Base-by-base conservation (phyloP, 2,113 vertebrate species). In the Carettochelys insculpta region DNA sequence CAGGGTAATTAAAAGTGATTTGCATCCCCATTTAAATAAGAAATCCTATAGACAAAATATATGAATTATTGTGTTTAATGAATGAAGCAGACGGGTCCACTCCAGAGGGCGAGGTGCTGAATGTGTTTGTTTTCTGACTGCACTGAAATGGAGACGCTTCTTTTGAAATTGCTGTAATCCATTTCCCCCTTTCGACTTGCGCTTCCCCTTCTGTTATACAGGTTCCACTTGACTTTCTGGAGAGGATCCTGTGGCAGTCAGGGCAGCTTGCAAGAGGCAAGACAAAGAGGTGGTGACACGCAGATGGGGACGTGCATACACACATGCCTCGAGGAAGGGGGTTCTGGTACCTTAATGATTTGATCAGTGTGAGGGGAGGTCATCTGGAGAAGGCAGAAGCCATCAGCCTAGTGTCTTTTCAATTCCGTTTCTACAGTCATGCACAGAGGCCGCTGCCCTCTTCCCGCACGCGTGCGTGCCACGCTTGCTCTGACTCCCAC, bases 11-110 rank as follows among this genome's bases (percentile, higher is more conserved):
- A 41, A 79, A 84, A 75, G n/a, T 20, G 17, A 88, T 29, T 78
- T 61, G 52, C 78, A 77, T 38, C 25, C 76, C 77, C 58, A 43
- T 9, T 90, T 82, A 82, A 24, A 92, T 77, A 38, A 78, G 79
- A 92, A 77, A 86, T 1, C 51, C n/a, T 6, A 54, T 34, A 90
- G 20, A 19, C 90, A 54, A 96, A 92, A 87, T 4, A 93, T 89
- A 86, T 12, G 1, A 79, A 50, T 79, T 71, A 61, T 65, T 58
- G 83, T 20, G 58, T 83, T 92, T 45, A 77, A 27, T 65, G 53
- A 43, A 48, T 2, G n/a, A 65, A 81, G 80, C 43, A 71, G 34
- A 77, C 90, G 13, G 3, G 48, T 50, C 48, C 48, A 50, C 48
- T 9, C 48, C 3, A 1, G 71, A 31, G 77, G 84, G 54, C 45